A percentile compares a stretch with the other conserved stretches of the same genome.
Evolutionary conservation across 2,888 invertebrate species (phyloP).

Genomic region (Cremastinae sp.): DNA sequence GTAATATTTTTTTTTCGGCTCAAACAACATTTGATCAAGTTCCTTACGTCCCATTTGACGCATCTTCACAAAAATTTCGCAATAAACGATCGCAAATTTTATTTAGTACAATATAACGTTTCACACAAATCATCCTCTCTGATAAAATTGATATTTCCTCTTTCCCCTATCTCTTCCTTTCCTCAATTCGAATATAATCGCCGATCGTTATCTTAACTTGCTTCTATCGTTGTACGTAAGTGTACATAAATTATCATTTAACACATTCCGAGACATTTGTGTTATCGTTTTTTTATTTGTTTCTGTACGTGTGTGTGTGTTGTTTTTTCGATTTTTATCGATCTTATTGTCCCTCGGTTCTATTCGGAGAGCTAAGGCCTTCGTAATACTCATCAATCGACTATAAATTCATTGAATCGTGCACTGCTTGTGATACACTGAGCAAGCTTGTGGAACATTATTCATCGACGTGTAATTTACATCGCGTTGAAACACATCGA

Average conservation of each 20-base stretch:
- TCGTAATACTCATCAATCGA: slow-evolving; percentile 36
- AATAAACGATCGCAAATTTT: slow-evolving; percentile 11
- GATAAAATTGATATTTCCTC: slow-evolving; percentile 53
- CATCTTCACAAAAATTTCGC: slow-evolving; percentile 6
- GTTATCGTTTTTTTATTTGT: not conserved
- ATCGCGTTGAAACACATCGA: no score
- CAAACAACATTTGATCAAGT: slow-evolving; percentile 17
- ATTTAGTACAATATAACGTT: slow-evolving; percentile 60
- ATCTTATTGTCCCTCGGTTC: slow-evolving; percentile 58
- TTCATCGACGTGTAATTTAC: not conserved
- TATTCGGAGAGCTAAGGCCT: slow-evolving; percentile 45
- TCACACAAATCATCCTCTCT: slow-evolving; percentile 59
- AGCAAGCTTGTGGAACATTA: slow-evolving; percentile 5
- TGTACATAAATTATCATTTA: slow-evolving; percentile 48
- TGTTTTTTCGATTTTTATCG: slow-evolving; percentile 29
- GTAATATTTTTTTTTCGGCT: slow-evolving; percentile 10
- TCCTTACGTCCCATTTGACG: slow-evolving; percentile 26
- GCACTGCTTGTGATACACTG: slow-evolving; percentile 24
- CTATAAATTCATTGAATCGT: slow-evolving; percentile 32
- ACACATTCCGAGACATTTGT: slow-evolving; percentile 45
- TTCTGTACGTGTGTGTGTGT: no score
- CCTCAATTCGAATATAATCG: slow-evolving; percentile 1
- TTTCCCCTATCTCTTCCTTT: slow-evolving; percentile 7
- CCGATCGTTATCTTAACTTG: slow-evolving; percentile 27
- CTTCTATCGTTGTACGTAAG: slow-evolving; percentile 37